Conservation (phyloP, 30 jellyfish, hydroid and myxozoan species). For the Pelagia noctiluca region DNA sequence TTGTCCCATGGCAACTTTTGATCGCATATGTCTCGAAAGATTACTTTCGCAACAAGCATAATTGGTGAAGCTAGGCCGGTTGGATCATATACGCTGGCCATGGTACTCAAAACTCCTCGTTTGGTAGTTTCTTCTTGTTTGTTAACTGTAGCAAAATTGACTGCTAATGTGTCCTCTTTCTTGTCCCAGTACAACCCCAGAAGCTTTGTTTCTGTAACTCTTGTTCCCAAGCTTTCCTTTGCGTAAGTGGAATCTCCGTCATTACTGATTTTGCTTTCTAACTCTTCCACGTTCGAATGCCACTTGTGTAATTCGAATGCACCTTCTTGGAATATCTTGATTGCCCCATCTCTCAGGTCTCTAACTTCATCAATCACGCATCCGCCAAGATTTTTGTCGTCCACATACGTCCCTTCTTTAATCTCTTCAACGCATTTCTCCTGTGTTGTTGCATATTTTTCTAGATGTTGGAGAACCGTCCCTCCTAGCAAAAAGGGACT, state of each 20-base stretch:
- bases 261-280: slow-evolving; percentile 7
- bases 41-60: slow-evolving; percentile 39
- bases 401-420: too few species aligned
- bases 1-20: slow-evolving; percentile 24
- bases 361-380: neutral
- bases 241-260: neutral
- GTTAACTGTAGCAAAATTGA: slow-evolving; percentile 9
- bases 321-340: slow-evolving; percentile 1
- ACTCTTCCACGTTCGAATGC: slow-evolving; percentile 41
- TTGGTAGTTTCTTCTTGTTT: slow-evolving; percentile 10
- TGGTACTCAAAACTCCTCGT: slow-evolving; percentile 19
- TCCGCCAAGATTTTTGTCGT: neutral
- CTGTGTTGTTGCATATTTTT: neutral
- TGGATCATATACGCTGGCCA: slow-evolving; percentile 22
- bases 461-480: neutral
- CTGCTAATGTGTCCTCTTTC: slow-evolving; percentile 17
- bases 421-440: too few species aligned
- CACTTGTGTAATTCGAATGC: slow-evolving; percentile 51
- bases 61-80: slow-evolving; percentile 21
- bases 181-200: slow-evolving; percentile 51
- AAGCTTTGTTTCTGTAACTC: slow-evolving; percentile 28
- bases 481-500: neutral
- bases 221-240: slow-evolving; percentile 10
- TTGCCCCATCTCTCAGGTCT: neutral
- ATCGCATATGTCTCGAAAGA: slow-evolving; percentile 41